A percentile compares a stretch with the other conserved stretches of the same genome.
These are phyloP conservation scores for Lates calcarifer DNA, from an alignment of 2,113 vertebrate species.

Conservation along the genomic window DNA sequence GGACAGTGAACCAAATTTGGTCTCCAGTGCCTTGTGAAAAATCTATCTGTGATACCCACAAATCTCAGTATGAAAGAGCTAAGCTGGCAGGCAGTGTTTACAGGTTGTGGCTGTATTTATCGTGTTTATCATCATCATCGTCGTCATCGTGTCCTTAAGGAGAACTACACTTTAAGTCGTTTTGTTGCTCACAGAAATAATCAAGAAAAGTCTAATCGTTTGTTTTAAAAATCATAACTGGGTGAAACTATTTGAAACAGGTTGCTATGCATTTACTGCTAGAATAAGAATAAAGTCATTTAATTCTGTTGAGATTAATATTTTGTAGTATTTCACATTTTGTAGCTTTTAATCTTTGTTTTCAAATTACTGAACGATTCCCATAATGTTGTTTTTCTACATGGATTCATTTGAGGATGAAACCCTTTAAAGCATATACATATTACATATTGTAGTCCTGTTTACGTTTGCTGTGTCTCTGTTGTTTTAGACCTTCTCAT, in stretches of 20 bases:
- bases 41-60: slow-evolving; percentile 64
- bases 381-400: slow-evolving; percentile 4
- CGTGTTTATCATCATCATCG: background rate
- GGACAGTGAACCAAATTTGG: slow-evolving; percentile 69
- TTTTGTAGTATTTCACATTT: slow-evolving; percentile 35
- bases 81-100: slow-evolving; percentile 72
- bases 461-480: slow-evolving; percentile 72
- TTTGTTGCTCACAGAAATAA: slow-evolving; percentile 8
- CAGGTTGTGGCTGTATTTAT: slow-evolving; percentile 70
- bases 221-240: background rate
- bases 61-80: slow-evolving; percentile 58
- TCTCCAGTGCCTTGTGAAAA: slow-evolving; percentile 82
- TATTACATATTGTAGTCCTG: background rate
- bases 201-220: background rate
- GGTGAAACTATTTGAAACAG: slow-evolving; percentile 18
- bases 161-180: background rate
- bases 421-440: slow-evolving; percentile 21
- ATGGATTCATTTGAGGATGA: slow-evolving; percentile 24
- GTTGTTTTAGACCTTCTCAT: slow-evolving; percentile 26
- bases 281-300: background rate
- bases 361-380: slow-evolving; percentile 8
- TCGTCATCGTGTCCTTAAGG: background rate
- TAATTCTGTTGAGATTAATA: slow-evolving; percentile 26
- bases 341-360: slow-evolving; percentile 30
- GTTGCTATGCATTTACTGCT: slow-evolving; percentile 5